Evolutionary conservation across 2,888 invertebrate species (phyloP).

Genomic region (Alloplasta piceator): DNA sequence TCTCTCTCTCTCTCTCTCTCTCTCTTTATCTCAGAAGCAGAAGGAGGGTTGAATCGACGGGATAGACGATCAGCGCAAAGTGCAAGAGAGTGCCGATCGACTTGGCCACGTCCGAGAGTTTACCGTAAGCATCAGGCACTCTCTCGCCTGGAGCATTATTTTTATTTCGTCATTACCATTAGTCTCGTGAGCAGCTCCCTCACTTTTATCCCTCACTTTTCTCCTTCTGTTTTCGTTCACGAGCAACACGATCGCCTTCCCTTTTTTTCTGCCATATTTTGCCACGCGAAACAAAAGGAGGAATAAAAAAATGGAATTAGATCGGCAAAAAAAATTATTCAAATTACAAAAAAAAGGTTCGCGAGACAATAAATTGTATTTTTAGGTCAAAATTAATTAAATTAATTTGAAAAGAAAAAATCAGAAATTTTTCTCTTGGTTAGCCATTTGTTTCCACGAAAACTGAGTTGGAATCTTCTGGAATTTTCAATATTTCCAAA

Average conservation of each 20-base stretch:
- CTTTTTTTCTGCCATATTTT: not conserved
- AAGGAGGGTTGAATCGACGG: slow-evolving; percentile 28
- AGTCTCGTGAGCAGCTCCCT: slow-evolving; percentile 49
- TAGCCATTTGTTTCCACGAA: too few species aligned
- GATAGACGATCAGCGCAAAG: not conserved
- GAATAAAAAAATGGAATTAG: too few species aligned
- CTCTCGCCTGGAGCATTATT: slow-evolving; percentile 32
- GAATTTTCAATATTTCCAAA: slow-evolving; percentile 33
- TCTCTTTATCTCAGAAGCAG: not conserved
- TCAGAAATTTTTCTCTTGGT: too few species aligned
- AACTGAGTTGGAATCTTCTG: not conserved
- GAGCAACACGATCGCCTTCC: slow-evolving; percentile 40
- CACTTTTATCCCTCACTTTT: slow-evolving; percentile 11
- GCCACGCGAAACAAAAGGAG: too few species aligned
- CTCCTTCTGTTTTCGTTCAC: slow-evolving; percentile 54
- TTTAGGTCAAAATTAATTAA: too few species aligned
- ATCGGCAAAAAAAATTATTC: too few species aligned
- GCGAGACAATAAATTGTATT: too few species aligned
- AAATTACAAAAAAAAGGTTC: too few species aligned
- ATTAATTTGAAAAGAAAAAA: too few species aligned
- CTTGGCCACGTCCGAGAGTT: slow-evolving; percentile 50
- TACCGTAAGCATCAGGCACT: slow-evolving; percentile 28
- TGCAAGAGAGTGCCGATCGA: slow-evolving; percentile 47
- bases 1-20: slow-evolving; percentile 5
- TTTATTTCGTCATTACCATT: slow-evolving; percentile 64